Evolutionary conservation across 1,140 invertebrate genomes (phyloP).

Genomic region (Diprion similis): DNA sequence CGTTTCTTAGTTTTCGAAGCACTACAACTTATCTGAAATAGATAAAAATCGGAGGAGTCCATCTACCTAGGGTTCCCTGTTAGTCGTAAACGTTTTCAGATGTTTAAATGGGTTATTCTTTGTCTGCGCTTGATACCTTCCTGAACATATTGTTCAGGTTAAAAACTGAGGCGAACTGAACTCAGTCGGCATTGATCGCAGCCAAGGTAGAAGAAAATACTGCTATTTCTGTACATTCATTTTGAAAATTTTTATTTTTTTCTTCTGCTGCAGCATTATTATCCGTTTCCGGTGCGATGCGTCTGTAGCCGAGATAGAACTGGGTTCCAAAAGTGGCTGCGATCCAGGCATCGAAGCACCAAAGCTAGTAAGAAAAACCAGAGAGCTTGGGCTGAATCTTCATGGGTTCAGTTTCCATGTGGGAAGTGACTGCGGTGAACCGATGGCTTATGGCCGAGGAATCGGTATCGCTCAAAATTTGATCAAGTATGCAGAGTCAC

Average conservation of each 20-base stretch:
- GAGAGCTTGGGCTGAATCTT: constrained; percentile 74
- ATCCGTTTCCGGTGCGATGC: constrained; percentile 91
- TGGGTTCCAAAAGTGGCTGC: constrained; percentile 95
- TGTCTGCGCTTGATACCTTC: neutral
- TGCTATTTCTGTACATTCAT: neutral
- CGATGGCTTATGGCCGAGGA: constrained; percentile 73
- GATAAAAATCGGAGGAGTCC: too few species aligned
- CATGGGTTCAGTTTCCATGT: constrained; percentile 91
- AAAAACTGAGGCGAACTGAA: neutral
- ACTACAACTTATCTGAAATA: too few species aligned
- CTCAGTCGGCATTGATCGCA: too few species aligned
- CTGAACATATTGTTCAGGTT: neutral
- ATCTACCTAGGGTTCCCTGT: too few species aligned
- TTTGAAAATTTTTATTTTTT: constrained; percentile 47
- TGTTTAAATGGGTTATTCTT: too few species aligned
- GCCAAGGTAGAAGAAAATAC: too few species aligned
- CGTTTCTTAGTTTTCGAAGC: too few species aligned
- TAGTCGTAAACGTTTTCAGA: too few species aligned
- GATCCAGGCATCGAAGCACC: constrained; percentile 79
- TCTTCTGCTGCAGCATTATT: constrained; percentile 73
- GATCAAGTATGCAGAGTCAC: constrained; percentile 69
- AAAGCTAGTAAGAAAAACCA: constrained; percentile 77
- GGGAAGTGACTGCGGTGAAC: constrained; percentile 80
- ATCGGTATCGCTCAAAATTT: constrained; percentile 70
- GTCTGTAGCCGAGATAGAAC: constrained; percentile 76